phyloP scores from a whole-genome alignment of 2,888 invertebrate genomes.

The Diploptera punctata region DNA sequence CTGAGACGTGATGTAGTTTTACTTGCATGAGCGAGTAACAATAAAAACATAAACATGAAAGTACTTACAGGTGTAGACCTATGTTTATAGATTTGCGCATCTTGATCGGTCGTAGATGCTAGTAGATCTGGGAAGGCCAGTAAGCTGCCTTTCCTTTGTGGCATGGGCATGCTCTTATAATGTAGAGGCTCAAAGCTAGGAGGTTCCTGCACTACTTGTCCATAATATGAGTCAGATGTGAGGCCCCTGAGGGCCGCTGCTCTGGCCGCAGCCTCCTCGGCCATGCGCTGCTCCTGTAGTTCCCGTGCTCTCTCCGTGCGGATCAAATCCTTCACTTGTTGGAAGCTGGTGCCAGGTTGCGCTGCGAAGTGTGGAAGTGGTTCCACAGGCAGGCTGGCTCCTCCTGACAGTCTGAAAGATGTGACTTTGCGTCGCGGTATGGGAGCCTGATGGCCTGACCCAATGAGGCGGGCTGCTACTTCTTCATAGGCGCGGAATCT shows the following conservation, averaged over 20 bases:
- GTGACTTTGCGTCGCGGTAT: slow-evolving; percentile 48
- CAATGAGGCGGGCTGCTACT: slow-evolving; percentile 57
- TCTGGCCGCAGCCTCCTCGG: slow-evolving; percentile 74
- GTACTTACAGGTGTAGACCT: too few species aligned
- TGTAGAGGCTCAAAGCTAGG: slow-evolving; percentile 6
- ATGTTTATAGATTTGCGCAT: slow-evolving; percentile 27
- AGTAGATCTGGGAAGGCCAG: slow-evolving; percentile 55
- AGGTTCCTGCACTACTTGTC: slow-evolving; percentile 13
- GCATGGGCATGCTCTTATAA: not conserved
- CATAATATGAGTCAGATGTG: slow-evolving; percentile 48
- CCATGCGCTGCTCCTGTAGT: slow-evolving; percentile 74
- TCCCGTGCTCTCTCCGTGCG: slow-evolving; percentile 79
- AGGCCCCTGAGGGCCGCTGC: slow-evolving; percentile 68
- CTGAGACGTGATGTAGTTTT: too few species aligned
- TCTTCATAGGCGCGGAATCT: slow-evolving; percentile 61
- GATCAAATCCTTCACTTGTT: slow-evolving; percentile 80
- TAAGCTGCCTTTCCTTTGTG: slow-evolving; percentile 46
- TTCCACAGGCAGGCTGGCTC: slow-evolving; percentile 45
- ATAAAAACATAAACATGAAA: too few species aligned
- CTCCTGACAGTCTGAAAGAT: slow-evolving; percentile 55
- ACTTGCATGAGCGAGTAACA: too few species aligned
- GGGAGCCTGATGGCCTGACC: slow-evolving; percentile 53
- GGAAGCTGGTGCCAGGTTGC: slow-evolving; percentile 63
- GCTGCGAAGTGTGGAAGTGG: slow-evolving; percentile 42
- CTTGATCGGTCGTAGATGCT: slow-evolving; percentile 49